Percentiles rank a stretch among this genome's conserved stretches.
Conservation (phyloP, 2,888 invertebrate genomes). For the Hirtodrosophila cameraria region DNA sequence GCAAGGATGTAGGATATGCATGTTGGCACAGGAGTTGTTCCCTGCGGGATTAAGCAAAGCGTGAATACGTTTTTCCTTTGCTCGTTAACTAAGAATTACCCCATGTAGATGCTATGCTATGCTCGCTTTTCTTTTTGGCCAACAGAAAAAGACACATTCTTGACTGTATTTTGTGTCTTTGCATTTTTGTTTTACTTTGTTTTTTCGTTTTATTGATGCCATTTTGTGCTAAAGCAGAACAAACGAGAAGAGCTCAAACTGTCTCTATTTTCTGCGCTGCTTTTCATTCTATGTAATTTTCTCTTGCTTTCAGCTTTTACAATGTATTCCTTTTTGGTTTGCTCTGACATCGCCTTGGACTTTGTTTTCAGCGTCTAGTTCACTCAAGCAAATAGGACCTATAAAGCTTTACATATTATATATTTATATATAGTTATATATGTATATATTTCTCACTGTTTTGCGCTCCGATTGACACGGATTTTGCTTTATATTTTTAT, state of each 20-base stretch:
- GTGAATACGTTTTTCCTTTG: slow-evolving; percentile 72
- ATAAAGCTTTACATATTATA: slow-evolving; percentile 32
- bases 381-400: slow-evolving; percentile 50
- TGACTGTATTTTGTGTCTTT: slow-evolving; percentile 20
- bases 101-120: slow-evolving; percentile 25
- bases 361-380: slow-evolving; percentile 49
- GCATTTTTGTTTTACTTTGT: slow-evolving; percentile 53
- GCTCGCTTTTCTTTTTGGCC: slow-evolving; percentile 1
- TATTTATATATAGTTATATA: neutral
- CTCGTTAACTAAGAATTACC: slow-evolving; percentile 80
- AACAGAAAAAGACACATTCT: too few relatives aligned
- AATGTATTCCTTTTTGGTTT: slow-evolving; percentile 45
- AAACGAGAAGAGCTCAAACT: slow-evolving; percentile 29
- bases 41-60: slow-evolving; percentile 69
- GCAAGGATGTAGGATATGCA: too few relatives aligned
- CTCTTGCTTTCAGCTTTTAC: neutral
- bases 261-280: slow-evolving; percentile 6
- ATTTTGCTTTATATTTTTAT: slow-evolving; percentile 40
- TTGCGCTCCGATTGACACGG: slow-evolving; percentile 54
- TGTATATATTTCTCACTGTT: neutral
- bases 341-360: slow-evolving; percentile 34
- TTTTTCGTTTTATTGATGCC: slow-evolving; percentile 67
- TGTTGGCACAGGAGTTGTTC: slow-evolving; percentile 19
- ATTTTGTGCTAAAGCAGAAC: slow-evolving; percentile 41
- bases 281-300: neutral